phyloP scores from a whole-genome alignment of 2,797 vertebrate species.

The Myotis planiceps region DNA sequence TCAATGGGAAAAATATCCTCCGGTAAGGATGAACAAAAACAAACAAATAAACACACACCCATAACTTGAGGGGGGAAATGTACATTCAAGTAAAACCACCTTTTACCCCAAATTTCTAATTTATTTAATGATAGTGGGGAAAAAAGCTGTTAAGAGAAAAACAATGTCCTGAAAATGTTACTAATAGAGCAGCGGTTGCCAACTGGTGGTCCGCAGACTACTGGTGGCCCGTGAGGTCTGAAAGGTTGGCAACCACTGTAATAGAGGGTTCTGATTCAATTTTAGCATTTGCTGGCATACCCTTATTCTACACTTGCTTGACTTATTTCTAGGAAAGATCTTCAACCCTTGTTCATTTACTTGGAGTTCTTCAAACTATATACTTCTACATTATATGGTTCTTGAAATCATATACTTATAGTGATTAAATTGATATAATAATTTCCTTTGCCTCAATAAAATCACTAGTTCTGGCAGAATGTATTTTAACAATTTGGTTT shows the following conservation, averaged over 20 bases:
- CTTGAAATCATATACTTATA: slow-evolving; percentile 33
- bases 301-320: background rate
- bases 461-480: slow-evolving; percentile 13
- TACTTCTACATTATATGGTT: background rate
- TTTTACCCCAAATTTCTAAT: slow-evolving; percentile 35
- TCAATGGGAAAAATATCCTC: too few relatives aligned
- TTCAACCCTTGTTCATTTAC: slow-evolving; percentile 18
- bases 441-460: background rate
- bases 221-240: too few relatives aligned
- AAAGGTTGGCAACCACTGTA: too few relatives aligned
- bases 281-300: background rate
- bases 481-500: slow-evolving; percentile 43
- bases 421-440: slow-evolving; percentile 21
- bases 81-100: slow-evolving; percentile 23
- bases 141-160: background rate
- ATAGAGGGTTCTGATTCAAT: slow-evolving; percentile 21
- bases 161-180: background rate
- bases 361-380: background rate
- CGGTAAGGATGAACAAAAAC: too few relatives aligned
- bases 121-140: background rate
- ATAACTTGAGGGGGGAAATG: slow-evolving; percentile 18
- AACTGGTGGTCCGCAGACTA: too few relatives aligned
- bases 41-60: too few relatives aligned
- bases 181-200: background rate
- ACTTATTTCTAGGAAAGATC: slow-evolving; percentile 31